Conservation (phyloP, 2,888 invertebrate species). For the Ormia ochracea region DNA sequence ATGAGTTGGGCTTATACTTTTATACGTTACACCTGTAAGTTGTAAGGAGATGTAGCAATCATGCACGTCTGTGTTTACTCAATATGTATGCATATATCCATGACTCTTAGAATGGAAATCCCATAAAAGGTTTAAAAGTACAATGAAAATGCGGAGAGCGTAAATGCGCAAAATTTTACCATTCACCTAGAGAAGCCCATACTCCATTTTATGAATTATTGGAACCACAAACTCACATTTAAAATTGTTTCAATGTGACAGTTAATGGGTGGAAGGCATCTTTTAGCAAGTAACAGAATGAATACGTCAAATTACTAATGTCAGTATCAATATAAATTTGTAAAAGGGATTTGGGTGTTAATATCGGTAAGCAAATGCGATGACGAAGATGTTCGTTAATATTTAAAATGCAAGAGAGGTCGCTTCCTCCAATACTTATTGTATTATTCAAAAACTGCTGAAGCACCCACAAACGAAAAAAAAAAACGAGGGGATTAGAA, state of each 20-base stretch:
- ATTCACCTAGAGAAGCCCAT: background rate
- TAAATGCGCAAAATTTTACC: background rate
- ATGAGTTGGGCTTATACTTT: background rate
- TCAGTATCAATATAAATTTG: too few species aligned
- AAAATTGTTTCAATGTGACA: background rate
- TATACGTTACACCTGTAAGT: too few species aligned
- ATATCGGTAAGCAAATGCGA: too few species aligned
- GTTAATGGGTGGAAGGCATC: background rate
- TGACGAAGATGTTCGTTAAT: too few species aligned
- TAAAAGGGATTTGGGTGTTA: too few species aligned
- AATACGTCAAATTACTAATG: too few species aligned
- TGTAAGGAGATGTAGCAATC: background rate
- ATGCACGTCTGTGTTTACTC: background rate
- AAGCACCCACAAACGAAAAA: too few species aligned
- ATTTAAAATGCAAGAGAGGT: too few species aligned
- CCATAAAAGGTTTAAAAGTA: slow-evolving; percentile 31
- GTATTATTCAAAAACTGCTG: too few species aligned
- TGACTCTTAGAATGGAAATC: slow-evolving; percentile 26
- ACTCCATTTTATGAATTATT: slow-evolving; percentile 36
- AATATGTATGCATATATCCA: background rate
- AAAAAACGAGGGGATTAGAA: too few species aligned
- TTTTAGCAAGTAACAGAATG: too few species aligned
- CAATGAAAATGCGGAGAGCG: background rate
- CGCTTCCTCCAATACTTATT: too few species aligned
- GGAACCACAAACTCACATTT: background rate